Evolutionary conservation across 2,113 vertebrate genomes (phyloP).

Genomic region (Holacanthus passer): DNA sequence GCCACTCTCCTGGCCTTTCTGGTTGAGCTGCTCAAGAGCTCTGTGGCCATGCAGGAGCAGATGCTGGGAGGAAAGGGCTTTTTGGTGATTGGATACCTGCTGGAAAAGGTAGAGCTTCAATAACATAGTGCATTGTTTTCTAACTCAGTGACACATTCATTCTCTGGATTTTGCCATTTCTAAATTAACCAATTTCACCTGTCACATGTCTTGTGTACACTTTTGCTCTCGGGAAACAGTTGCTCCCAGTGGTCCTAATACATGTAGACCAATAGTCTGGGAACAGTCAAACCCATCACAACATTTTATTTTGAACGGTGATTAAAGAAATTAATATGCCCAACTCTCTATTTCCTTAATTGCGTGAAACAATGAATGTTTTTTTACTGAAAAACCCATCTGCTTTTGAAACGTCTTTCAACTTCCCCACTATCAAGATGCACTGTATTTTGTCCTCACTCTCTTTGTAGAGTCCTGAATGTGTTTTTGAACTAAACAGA

Average conservation of each 20-base stretch:
- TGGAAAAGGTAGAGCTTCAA: conserved; percentile 89
- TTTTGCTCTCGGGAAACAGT: neutral
- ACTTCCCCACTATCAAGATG: neutral
- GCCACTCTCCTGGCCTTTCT: conserved; percentile 94
- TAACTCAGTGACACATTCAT: neutral
- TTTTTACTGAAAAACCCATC: neutral
- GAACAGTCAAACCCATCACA: neutral
- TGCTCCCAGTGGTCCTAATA: neutral
- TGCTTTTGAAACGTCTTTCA: conserved; percentile 5
- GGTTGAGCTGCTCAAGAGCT: conserved; percentile 96
- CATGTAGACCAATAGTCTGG: too few relatives aligned
- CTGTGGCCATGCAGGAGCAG: conserved; percentile 98
- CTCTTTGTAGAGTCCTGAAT: conserved; percentile 47
- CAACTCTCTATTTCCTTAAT: neutral
- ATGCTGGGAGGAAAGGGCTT: conserved; percentile 98
- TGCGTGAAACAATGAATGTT: conserved; percentile 10
- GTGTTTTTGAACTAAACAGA: conserved; percentile 57
- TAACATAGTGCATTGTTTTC: neutral
- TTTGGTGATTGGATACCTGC: conserved; percentile 95
- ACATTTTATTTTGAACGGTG: neutral
- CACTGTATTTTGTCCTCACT: conserved; percentile 9
- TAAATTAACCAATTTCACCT: neutral
- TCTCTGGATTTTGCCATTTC: neutral
- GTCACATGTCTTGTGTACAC: neutral
- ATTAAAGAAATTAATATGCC: neutral